Base-by-base conservation (phyloP, 2,888 invertebrate species). In the Marasmarcha lunaedactyla region DNA sequence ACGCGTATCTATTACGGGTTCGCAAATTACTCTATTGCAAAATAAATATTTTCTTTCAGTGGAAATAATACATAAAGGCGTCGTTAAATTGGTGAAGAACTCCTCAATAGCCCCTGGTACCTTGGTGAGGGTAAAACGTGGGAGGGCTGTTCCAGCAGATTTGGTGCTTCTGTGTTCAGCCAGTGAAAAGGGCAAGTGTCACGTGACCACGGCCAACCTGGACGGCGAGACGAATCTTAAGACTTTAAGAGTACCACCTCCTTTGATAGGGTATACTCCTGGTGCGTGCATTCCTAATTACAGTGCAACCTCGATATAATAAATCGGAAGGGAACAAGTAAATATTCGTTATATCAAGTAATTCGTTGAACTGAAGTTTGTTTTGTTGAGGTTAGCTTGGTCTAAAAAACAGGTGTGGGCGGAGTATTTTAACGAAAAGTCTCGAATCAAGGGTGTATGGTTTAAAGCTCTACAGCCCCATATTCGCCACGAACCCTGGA, bases 211-310 rank as follows among this genome's bases (percentile, higher is more conserved):
- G 0, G 92, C 93, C n/a, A 94, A 94, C 69, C 79, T 94, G 35
- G 94, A 94, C 55, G 94, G 94, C 0, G 92, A 92, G 69, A 91
- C 91, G 1, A 92, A 91, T 58, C 71, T 92, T 36, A 92, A 92
- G 78, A 89, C 89, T 42, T 44, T 84, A 42, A 59, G 83, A 42
- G 84, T 84, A 1, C 77, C 77, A 0, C 67, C 71, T 1, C 69
- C 83, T 0, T 57, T 84, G 2, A 55, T 76, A 0, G 77, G 73
- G 10, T 81, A 66, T 40, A 69, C 78, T 1, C 61, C 79, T 52
- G 84, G 84, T 83, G 54, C 43, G 49, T 41, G 11, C 25, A 25
- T 25, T n/a, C n/a, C n/a, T n/a, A n/a, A n/a, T n/a, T n/a, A n/a
- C n/a, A n/a, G n/a, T n/a, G n/a, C n/a, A n/a, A n/a, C n/a, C n/a